Base-by-base conservation (phyloP, 2,797 vertebrate genomes). In the Peromyscus melanophrys region DNA sequence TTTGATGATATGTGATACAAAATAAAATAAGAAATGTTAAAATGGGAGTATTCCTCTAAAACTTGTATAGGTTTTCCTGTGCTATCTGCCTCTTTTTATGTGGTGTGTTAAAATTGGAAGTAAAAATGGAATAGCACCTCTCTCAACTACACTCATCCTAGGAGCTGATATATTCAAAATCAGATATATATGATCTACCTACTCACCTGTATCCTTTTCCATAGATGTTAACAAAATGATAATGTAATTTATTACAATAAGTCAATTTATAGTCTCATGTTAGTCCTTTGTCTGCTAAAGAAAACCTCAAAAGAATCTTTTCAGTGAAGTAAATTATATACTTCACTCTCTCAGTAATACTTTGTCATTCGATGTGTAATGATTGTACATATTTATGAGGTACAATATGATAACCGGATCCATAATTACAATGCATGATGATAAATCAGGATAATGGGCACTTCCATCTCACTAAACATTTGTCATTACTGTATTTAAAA, bases 31-130 rank as follows among this genome's bases (percentile, higher is more conserved):
- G 76, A 82, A 77, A n/a, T 96, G 69, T 52, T 69, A 93, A 97
- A 97, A 95, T 95, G 93, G 80, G 77, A 94, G 84, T 94, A 97
- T 90, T 88, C 40, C 83, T 95, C 46, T 96, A 92, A 97, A 95
- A 96, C 31, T 76, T 89, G 9, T 78, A 40, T 85, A 87, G 40
- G 43, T 12, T 77, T 96, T 46, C 46, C 83, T 77, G 23, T 37
- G 76, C 85, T 97, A 94, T 92, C 73, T 87, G 37, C 69, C 12
- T 89, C 69, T 93, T 95, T 96, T 96, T 95, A 59, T 95, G 88
- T 63, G 46, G 59, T 27, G 34, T 21, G 75, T 94, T 97, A 90
- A 94, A 94, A 92, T 89, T 90, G 57, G 80, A 94, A 96, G 91
- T 97, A 96, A 96, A 97, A 95, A 78, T 94, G 76, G 76, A 96